These are phyloP conservation scores for Corvus hawaiiensis DNA, from an alignment of 2,113 vertebrate species.

Conservation along the genomic window DNA sequence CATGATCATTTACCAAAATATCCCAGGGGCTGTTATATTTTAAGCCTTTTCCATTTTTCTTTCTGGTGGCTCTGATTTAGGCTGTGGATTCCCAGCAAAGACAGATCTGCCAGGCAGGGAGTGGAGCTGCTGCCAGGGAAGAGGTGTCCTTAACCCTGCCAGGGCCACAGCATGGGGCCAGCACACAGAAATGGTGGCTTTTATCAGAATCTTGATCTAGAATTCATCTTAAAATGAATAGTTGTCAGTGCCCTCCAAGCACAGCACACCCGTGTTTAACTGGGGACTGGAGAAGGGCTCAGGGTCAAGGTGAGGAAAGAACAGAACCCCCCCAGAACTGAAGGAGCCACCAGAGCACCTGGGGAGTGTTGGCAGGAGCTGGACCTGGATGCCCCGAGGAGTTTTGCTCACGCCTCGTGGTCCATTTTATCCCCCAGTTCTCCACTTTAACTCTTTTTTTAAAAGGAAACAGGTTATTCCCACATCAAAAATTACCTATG, in stretches of 20 bases:
- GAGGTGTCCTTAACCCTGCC: not conserved
- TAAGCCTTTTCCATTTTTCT: slow-evolving; percentile 12
- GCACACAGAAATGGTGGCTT: not conserved
- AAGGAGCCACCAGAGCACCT: not conserved
- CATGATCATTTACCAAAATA: not conserved
- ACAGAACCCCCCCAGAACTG: not conserved
- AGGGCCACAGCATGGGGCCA: not conserved
- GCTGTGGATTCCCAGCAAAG: not conserved
- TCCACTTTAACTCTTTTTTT: not conserved
- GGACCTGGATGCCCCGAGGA: not conserved
- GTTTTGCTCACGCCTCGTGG: not conserved
- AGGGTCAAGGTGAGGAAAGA: slow-evolving; percentile 6
- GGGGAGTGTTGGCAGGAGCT: not conserved
- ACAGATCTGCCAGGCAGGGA: not conserved
- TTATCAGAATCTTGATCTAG: slow-evolving; percentile 1
- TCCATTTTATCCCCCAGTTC: not conserved
- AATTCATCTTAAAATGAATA: slow-evolving; percentile 17
- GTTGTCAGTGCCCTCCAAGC: not conserved
- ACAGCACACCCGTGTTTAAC: slow-evolving; percentile 23
- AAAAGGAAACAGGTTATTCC: not conserved
- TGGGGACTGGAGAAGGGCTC: not conserved
- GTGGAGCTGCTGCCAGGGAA: not conserved
- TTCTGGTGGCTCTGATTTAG: slow-evolving; percentile 6
- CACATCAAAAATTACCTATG: not conserved
- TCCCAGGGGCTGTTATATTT: not conserved